phyloP scores from a whole-genome alignment of 2,113 vertebrate species.

The Petromus typicus region DNA sequence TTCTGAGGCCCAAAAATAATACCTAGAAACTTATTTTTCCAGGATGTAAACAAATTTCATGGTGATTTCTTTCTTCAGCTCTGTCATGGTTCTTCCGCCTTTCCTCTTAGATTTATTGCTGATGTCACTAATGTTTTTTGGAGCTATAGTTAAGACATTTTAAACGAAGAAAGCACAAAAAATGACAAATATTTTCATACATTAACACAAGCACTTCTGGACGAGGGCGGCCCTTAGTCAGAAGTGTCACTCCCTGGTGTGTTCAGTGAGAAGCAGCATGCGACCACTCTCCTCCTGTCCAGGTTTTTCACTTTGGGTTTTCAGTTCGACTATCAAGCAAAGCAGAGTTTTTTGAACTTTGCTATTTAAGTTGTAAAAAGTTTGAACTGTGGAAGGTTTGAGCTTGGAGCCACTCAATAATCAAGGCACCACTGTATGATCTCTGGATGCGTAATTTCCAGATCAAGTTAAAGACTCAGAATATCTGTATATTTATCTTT shows the following conservation, averaged over 20 bases:
- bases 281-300: not conserved
- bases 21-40: not conserved
- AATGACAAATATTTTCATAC: not conserved
- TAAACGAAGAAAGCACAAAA: not conserved
- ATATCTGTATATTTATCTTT: not conserved
- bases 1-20: not conserved
- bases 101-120: not conserved
- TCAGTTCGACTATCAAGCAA: not conserved
- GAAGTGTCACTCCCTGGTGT: not conserved
- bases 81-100: not conserved
- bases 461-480: not conserved
- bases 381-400: not conserved
- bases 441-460: not conserved
- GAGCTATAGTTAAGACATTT: not conserved
- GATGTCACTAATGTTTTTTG: not conserved
- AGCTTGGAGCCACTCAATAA: not conserved
- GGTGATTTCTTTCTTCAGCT: not conserved
- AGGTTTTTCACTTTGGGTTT: not conserved
- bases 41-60: not conserved
- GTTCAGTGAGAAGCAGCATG: not conserved
- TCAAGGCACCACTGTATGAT: not conserved
- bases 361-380: not conserved
- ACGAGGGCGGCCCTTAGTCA: not conserved
- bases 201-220: not conserved
- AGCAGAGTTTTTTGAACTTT: not conserved